Evolutionary conservation across 2,113 vertebrate species (phyloP), one percentile per base, ranked within the genome.

Genomic region (Acanthochromis polyacanthus): DNA sequence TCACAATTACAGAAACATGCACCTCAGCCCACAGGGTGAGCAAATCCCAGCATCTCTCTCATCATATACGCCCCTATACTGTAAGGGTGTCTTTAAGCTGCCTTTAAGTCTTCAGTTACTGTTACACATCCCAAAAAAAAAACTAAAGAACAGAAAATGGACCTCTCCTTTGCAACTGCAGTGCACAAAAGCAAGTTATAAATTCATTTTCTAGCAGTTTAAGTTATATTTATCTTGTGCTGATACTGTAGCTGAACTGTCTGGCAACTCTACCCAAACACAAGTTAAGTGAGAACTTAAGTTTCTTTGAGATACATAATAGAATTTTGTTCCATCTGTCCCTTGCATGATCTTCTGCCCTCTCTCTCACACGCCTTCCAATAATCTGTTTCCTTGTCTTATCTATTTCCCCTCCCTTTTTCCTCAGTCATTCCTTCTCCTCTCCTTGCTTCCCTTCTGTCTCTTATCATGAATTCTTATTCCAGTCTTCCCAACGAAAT

Each of bases 321-420:
- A 6, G 1, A 52, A 53, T 78, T 28, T 53, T 38, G 63, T 70
- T 50, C 56, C 46, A 8, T 64, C 23, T 82, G 60, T 5, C 77
- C 55, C 55, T 48, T 43, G 71, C 23, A 25, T 70, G 59, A 55
- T 71, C 77, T 38, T 28, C 58, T n/a, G 48, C 17, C 65, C 64
- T 65, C 56, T 20, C 32, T 51, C 65, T 77, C 8, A 64, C 70
- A 79, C 15, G 19, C 51, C 20, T 4, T 52, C 19, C 55, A 58
- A 11, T 46, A 36, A 81, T 84, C 46, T 43, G 4, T 57, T 78
- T 75, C 64, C 76, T 73, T 78, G 51, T 25, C 60, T 55, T 70
- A 1, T 59, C 61, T 0, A 76, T 1, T 82, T 20, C 10, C 11
- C 58, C 15, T 51, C 55, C 66, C 10, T 56, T 16, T 48, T 48